These are phyloP conservation scores for Sarcophaga carnaria DNA, from an alignment of 2,888 invertebrate genomes.

Conservation along the genomic window DNA sequence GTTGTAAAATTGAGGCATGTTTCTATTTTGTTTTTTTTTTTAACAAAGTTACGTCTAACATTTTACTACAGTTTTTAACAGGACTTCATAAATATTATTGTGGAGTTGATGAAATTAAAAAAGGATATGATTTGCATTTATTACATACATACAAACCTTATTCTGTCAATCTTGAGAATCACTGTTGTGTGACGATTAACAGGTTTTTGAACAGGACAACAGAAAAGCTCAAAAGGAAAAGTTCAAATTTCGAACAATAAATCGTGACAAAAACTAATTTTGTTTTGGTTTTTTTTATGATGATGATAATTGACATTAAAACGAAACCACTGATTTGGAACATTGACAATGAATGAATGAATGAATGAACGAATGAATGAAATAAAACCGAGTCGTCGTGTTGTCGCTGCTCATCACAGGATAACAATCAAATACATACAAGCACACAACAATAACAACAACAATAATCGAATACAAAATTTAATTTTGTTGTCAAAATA, in stretches of 20 bases:
- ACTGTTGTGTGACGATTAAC: constrained; percentile 46
- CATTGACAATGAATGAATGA: constrained; percentile 6
- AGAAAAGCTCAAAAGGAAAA: constrained; percentile 8
- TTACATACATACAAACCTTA: too few species aligned
- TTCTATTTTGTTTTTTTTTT: neutral
- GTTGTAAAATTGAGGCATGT: too few species aligned
- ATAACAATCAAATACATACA: constrained; percentile 32
- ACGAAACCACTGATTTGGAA: constrained; percentile 46
- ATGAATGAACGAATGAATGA: neutral
- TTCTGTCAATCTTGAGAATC: constrained; percentile 3
- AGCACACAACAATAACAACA: neutral
- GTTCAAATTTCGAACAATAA: neutral
- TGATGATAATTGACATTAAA: constrained; percentile 41
- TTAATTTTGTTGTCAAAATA: constrained; percentile 23
- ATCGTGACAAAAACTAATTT: constrained; percentile 59
- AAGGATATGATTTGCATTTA: too few species aligned
- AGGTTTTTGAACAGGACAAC: constrained; percentile 56
- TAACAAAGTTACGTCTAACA: neutral
- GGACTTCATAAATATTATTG: too few species aligned
- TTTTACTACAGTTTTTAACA: neutral
- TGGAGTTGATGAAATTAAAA: too few species aligned
- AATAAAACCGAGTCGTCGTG: too few species aligned
- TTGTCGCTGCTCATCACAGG: constrained; percentile 25
- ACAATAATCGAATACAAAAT: neutral
- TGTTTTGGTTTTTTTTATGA: constrained; percentile 38